Evolutionary conservation across 2,113 vertebrate species (phyloP).

Genomic region (Bufo gargarizans): DNA sequence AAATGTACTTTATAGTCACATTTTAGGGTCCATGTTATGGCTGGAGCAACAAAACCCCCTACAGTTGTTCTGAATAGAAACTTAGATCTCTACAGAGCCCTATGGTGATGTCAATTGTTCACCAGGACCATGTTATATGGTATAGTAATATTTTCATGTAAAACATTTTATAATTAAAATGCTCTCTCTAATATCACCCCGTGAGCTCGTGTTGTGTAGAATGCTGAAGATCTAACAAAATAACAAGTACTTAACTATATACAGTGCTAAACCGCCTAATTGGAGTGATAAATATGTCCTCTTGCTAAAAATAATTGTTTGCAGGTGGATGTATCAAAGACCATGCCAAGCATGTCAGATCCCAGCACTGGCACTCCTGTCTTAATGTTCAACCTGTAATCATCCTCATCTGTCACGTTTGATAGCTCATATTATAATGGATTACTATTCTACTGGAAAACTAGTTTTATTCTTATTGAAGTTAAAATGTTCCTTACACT

Average conservation of each 20-base stretch:
- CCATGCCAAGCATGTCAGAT: conserved; percentile 49
- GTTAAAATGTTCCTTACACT: background rate
- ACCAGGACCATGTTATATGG: no score
- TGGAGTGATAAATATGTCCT: conserved; percentile 50
- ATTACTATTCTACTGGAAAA: conserved; percentile 43
- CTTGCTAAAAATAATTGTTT: conserved; percentile 54
- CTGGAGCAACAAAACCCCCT: no score
- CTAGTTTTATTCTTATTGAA: background rate
- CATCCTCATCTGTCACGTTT: conserved; percentile 53
- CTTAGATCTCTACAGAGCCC: background rate
- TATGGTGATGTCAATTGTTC: no score
- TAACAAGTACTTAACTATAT: background rate
- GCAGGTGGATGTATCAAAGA: conserved; percentile 54
- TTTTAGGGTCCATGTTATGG: no score
- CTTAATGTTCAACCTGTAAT: conserved; percentile 54
- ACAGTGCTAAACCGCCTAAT: conserved; percentile 38
- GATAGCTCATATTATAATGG: conserved; percentile 47
- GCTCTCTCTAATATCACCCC: background rate
- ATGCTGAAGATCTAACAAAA: background rate
- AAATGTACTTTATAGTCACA: no score
- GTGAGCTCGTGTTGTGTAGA: background rate
- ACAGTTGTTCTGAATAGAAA: no score
- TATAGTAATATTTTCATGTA: background rate
- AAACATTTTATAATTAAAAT: no score
- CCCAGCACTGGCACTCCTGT: conserved; percentile 42